Base-by-base conservation (phyloP, 2,113 vertebrate genomes). In the Desmodus rotundus region DNA sequence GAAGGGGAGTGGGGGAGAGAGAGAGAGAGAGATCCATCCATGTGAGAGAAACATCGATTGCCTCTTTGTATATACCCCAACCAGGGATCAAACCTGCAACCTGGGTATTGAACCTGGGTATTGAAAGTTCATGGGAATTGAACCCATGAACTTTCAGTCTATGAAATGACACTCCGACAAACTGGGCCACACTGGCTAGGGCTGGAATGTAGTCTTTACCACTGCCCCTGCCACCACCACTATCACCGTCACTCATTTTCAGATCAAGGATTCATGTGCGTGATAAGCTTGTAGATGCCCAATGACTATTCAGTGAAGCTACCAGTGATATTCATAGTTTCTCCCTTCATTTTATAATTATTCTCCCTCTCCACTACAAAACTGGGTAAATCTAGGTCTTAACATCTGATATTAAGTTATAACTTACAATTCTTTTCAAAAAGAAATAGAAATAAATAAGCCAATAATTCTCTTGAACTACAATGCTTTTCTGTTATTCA, bases 361-460 rank as follows among this genome's bases (percentile, higher is more conserved):
- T 14, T 16, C 5, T 56, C 70, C 41, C 26, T 85, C 36, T 50
- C 56, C 54, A 56, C 33, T 92, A 93, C 8, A 77, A 70, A 93
- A 89, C 8, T 56, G 38, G 61, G 28, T 24, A 56, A 58, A 78
- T 80, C 68, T 78, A 63, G 26, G 68, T 70, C 89, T 87, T 56
- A 65, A 89, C 68, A 92, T 93, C 92, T 93, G 74, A 70, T 80
- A 94, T 72, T 94, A 96, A 95, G 45, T 63, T 92, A 80, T 76
- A 87, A 93, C 45, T 94, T 43, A 72, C 22, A n/a, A 81, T 77
- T 95, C 50, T 84, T 95, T 92, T 84, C 38, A 74, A 83, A 97
- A 93, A 87, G 89, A 93, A 94, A 83, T 36, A 68, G 82, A 68
- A 95, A 92, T 70, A 93, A 93, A 93, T 58, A 85, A 76, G 38